Conservation (phyloP, 37 sponge, comb jelly and placozoan genomes). For the Diacarnus erythraeanus region DNA sequence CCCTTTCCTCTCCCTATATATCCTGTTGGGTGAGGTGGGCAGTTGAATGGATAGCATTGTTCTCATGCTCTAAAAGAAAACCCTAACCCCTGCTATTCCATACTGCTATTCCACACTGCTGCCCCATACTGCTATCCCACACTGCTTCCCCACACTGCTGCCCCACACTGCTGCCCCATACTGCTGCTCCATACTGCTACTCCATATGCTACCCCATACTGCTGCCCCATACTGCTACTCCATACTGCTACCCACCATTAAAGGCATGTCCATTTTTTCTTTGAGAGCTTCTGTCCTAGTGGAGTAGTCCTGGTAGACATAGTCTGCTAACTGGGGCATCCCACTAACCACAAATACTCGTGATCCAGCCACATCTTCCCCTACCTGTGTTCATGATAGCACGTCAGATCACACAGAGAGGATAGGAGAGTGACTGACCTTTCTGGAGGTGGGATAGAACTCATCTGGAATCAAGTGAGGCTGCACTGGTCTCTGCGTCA, state of each 20-base stretch:
- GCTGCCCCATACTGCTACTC: no score
- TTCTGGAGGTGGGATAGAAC: conserved; percentile 73
- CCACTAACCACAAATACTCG: conserved; percentile 54
- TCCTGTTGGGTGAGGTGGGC: no score
- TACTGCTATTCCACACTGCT: no score
- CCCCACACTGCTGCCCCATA: no score
- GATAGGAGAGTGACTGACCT: conserved; percentile 34
- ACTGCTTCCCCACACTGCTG: no score
- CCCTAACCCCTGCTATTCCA: no score
- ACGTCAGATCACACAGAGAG: neutral
- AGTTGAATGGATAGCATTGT: no score
- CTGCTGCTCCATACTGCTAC: no score
- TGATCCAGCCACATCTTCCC: conserved; percentile 2
- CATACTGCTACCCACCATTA: neutral
- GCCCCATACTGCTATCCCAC: no score
- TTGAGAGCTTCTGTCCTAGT: conserved; percentile 47
- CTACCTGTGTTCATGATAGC: conserved; percentile 16
- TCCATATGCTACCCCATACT: no score
- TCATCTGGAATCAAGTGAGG: conserved; percentile 89
- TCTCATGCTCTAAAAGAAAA: no score
- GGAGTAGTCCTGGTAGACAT: conserved; percentile 76
- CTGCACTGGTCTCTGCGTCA: conserved; percentile 65
- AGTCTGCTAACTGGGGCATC: conserved; percentile 81
- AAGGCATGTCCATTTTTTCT: neutral
- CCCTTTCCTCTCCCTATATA: no score